These are phyloP conservation scores for Drosophila ochracea DNA, from an alignment of 2,888 invertebrate species.

Conservation along the genomic window DNA sequence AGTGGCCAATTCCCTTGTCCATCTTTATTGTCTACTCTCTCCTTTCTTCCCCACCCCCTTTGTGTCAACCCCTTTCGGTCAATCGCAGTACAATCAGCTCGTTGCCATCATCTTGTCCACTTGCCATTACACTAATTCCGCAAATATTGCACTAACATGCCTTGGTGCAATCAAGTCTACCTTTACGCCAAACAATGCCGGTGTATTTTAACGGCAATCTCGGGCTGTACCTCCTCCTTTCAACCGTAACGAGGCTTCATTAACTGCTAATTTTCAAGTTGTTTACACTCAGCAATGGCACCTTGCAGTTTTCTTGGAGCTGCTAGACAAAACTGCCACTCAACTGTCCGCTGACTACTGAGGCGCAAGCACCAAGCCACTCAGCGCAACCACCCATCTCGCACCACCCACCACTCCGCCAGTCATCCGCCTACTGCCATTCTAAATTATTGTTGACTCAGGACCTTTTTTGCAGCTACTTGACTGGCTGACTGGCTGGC, in stretches of 20 bases:
- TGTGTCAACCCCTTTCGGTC: neutral
- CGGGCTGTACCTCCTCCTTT: slow-evolving; percentile 3
- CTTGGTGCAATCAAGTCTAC: slow-evolving; percentile 62
- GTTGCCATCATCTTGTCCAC: slow-evolving; percentile 38
- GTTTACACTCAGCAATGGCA: slow-evolving; percentile 74
- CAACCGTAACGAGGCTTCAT: slow-evolving; percentile 71
- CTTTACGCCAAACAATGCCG: slow-evolving; percentile 36
- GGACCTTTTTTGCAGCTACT: slow-evolving; percentile 54
- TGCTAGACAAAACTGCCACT: slow-evolving; percentile 66
- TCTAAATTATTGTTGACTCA: slow-evolving; percentile 80
- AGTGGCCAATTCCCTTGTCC: neutral
- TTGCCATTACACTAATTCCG: slow-evolving; percentile 67
- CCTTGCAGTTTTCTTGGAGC: slow-evolving; percentile 49
- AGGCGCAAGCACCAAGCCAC: slow-evolving; percentile 44
- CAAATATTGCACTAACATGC: slow-evolving; percentile 67
- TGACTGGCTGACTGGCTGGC: slow-evolving; percentile 34
- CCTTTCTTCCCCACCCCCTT: neutral
- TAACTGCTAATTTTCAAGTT: slow-evolving; percentile 78
- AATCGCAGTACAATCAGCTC: slow-evolving; percentile 48
- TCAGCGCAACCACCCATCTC: slow-evolving; percentile 9
- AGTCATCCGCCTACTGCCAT: slow-evolving; percentile 19
- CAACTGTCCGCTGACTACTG: slow-evolving; percentile 65
- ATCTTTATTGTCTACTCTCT: neutral
- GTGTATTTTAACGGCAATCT: slow-evolving; percentile 32
- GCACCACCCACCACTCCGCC: neutral